Percentiles rank a stretch among this genome's conserved stretches.
Conservation (phyloP, 64 coral and sea anemone genomes). For the Stichodactyla helianthus region DNA sequence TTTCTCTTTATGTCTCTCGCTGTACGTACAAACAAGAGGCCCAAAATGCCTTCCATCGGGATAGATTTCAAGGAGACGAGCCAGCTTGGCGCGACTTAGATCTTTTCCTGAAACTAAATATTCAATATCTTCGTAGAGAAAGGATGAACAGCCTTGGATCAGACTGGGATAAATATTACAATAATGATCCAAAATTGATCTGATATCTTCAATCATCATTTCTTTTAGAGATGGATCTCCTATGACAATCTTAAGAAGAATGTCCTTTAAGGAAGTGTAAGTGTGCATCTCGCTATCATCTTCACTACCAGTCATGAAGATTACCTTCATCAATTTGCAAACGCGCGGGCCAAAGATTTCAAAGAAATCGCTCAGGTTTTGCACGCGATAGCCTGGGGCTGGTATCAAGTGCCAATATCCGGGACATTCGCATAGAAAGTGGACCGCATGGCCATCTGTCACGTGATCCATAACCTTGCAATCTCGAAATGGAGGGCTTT, state of each 20-base stretch:
- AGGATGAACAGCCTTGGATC: constrained; percentile 27
- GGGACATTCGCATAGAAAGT: constrained; percentile 88
- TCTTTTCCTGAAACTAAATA: constrained; percentile 65
- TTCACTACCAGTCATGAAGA: constrained; percentile 37
- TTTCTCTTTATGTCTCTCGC: constrained; percentile 42
- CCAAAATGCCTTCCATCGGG: constrained; percentile 52
- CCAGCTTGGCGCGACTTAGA: constrained; percentile 55
- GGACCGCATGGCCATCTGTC: constrained; percentile 68
- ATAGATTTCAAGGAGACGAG: constrained; percentile 52
- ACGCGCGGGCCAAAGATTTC: constrained; percentile 54
- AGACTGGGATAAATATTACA: constrained; percentile 61
- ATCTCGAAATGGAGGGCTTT: constrained; percentile 53
- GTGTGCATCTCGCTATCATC: constrained; percentile 10
- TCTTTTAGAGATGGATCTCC: constrained; percentile 37
- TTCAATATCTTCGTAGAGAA: constrained; percentile 76
- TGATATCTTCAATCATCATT: constrained; percentile 49
- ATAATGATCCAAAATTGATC: constrained; percentile 74
- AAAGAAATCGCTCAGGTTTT: constrained; percentile 49
- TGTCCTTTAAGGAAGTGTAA: constrained; percentile 24
- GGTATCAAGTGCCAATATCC: constrained; percentile 79
- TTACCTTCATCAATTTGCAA: constrained; percentile 67
- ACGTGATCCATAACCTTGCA: constrained; percentile 59
- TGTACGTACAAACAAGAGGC: constrained; percentile 59
- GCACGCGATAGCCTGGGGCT: constrained; percentile 67
- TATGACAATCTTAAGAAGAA: constrained; percentile 38